Evolutionary conservation across 2,113 vertebrate species (phyloP), one percentile per base, ranked within the genome.

Genomic region (Odocoileus hemionus): DNA sequence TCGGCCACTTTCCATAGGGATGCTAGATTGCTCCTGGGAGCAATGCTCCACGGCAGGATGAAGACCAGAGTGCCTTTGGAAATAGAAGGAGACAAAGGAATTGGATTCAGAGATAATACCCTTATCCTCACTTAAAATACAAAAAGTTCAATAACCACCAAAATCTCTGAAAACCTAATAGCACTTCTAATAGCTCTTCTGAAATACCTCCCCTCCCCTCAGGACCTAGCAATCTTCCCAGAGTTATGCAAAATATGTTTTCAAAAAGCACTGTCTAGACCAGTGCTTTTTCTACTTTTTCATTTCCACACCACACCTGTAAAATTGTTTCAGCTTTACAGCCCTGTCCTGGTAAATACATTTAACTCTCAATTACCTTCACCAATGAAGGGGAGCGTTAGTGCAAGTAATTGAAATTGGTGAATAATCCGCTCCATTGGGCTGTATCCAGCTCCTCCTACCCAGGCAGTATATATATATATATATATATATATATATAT

Each of bases 21-120:
- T 87, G 61, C 93, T 45, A 67, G 94, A 98, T 98, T 93, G 83
- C 92, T 96, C 97, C 79, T 89, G 91, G 98, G 97, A 97, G 43
- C 85, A 95, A 47, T 11, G 5, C 3, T 55, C 70, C n/a, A 10
- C 2, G 2, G 93, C 54, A 61, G 57, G 84, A 64, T 86, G 85
- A 97, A 94, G 95, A 89, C 61, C 86, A 85, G 61, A 91, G 54
- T 67, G 43, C 43, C 14, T 80, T 87, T 97, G 70, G 84, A 96
- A 95, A 96, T 83, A 93, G 70, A 92, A 92, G 58, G 86, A 96
- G 89, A 96, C 61, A 97, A 95, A 95, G 86, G 83, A 96, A 97
- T 94, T 95, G 79, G 94, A 95, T 97, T 93, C 79, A 52, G n/a
- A 96, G 54, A 76, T 93, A 97, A 97, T 97, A 60, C 64, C 55